Conservation (phyloP, 2,888 invertebrate species). For the Drosophila dives region DNA sequence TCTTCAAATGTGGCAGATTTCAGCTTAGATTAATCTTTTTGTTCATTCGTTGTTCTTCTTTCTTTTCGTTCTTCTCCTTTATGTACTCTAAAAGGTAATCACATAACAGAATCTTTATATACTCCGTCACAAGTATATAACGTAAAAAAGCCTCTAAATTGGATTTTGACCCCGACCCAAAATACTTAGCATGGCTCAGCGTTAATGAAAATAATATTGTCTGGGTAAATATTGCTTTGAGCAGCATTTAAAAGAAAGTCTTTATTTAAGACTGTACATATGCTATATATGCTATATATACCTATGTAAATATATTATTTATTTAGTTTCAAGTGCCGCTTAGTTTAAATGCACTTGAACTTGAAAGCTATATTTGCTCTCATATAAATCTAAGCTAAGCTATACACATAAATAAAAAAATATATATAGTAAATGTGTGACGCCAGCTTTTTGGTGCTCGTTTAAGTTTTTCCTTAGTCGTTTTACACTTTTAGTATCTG, state of each 20-base stretch:
- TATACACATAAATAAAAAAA: neutral
- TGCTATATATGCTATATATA: neutral
- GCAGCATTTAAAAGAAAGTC: slow-evolving; percentile 35
- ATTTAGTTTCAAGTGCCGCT: slow-evolving; percentile 41
- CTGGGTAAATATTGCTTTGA: slow-evolving; percentile 12
- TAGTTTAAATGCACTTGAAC: slow-evolving; percentile 71
- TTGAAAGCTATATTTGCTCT: slow-evolving; percentile 62
- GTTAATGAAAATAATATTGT: slow-evolving; percentile 14
- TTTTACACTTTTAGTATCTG: slow-evolving; percentile 3
- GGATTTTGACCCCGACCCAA: slow-evolving; percentile 31
- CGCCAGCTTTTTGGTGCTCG: slow-evolving; percentile 28
- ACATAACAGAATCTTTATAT: neutral
- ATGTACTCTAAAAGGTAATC: neutral
- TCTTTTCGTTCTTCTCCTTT: neutral
- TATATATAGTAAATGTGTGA: slow-evolving; percentile 7
- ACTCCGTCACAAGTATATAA: neutral
- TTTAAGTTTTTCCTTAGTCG: slow-evolving; percentile 25
- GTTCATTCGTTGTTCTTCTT: neutral
- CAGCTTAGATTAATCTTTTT: neutral
- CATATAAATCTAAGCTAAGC: slow-evolving; percentile 18
- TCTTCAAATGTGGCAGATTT: neutral
- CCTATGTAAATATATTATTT: neutral
- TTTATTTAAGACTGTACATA: neutral
- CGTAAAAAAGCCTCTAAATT: neutral
- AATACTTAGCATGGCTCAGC: slow-evolving; percentile 31